Evolutionary conservation across 2,797 vertebrate species (phyloP), one percentile per base, ranked within the genome.

Genomic region (Synaphobranchus kaupii): DNA sequence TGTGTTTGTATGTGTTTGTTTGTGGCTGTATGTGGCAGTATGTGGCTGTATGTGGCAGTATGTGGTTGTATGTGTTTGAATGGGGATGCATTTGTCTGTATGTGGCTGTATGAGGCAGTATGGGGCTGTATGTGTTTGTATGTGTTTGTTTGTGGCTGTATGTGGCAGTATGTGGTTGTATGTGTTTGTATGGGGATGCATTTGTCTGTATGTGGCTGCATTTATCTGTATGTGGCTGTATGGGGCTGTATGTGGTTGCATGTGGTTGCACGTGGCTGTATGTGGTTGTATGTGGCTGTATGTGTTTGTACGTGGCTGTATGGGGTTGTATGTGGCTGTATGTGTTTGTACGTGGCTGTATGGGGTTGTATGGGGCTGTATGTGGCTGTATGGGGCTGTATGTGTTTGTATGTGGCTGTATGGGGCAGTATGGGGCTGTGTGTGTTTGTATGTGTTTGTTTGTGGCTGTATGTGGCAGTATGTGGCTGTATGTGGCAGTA

Each of bases 371-470:
- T 50, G 48, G 39, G 39, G 39, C 39, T 39, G 39, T 39, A 39
- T 39, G 39, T 39, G 39, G 1, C 2, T 39, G 39, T 39, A 7
- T 50, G 48, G 48, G 48, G 6, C 6, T 50, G 48, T 50, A 5
- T 50, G 48, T 92, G 94, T 93, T 92, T 94, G 95, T 95, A 95
- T 95, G 94, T 95, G 94, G 94, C 93, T 93, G 94, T 93, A 93
- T 91, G 78, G 92, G 13, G 7, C 39, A 1, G 39, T 39, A 39
- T 39, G 39, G 39, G 39, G 39, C 52, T 13, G 52, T 13, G 0
- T 13, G 39, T 39, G 39, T 39, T 39, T 39, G 39, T 39, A 39
- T 39, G 39, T 39, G 39, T 1, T 10, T 50, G 48, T 50, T 4
- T 50, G 48, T 7, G 48, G 48, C 48, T 7, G 7, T 66, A 94